Conservation (phyloP, 2,797 vertebrate genomes). For the Aplochiton taeniatus region DNA sequence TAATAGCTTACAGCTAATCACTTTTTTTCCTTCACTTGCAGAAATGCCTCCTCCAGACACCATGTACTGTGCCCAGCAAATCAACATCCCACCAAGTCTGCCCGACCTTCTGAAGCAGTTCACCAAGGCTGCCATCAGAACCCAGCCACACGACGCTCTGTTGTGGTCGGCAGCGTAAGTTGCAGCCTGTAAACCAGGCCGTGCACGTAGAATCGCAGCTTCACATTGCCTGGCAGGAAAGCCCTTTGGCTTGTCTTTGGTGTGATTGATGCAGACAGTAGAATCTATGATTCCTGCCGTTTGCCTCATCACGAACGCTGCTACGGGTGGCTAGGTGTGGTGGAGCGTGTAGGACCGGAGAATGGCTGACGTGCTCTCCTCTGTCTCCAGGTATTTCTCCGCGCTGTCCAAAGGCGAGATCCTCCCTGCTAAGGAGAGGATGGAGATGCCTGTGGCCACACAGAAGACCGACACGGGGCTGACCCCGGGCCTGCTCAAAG, state of each 20-base stretch:
- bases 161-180: conserved; percentile 91
- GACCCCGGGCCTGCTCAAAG: conserved; percentile 85
- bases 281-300: too few relatives aligned
- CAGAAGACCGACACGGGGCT: conserved; percentile 78
- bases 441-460: conserved; percentile 76
- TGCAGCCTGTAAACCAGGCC: not conserved
- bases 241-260: too few relatives aligned
- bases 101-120: conserved; percentile 92
- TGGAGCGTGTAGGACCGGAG: not conserved
- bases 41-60: conserved; percentile 88
- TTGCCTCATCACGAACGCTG: too few relatives aligned
- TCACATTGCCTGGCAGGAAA: too few relatives aligned
- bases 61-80: conserved; percentile 93
- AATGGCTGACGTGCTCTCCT: conserved; percentile 6
- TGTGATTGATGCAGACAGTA: too few relatives aligned
- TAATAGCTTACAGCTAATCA: not conserved
- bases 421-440: conserved; percentile 85
- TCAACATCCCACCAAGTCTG: conserved; percentile 87
- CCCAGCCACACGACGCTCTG: conserved; percentile 89
- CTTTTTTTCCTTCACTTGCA: conserved; percentile 22
- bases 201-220: too few relatives aligned
- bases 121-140: conserved; percentile 92
- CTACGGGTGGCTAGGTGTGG: not conserved
- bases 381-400: conserved; percentile 81
- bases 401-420: conserved; percentile 82